These are phyloP conservation scores for Otis tarda DNA, from an alignment of 2,113 vertebrate genomes.

Conservation along the genomic window DNA sequence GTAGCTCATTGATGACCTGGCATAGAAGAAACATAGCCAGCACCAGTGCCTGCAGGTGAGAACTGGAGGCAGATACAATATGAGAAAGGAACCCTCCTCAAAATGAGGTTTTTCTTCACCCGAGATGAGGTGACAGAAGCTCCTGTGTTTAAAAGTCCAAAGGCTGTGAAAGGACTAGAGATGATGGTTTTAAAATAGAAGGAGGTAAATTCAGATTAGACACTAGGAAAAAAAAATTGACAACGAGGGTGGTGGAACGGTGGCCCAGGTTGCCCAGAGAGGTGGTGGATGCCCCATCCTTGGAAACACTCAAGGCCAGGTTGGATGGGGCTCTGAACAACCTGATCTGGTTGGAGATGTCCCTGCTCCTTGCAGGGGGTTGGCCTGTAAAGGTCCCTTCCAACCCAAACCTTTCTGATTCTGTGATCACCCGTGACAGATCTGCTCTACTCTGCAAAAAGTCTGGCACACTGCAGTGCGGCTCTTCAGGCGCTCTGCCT, in stretches of 20 bases:
- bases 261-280: too few relatives aligned
- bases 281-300: too few relatives aligned
- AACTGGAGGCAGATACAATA: not conserved
- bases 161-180: not conserved
- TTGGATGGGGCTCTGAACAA: too few relatives aligned
- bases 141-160: not conserved
- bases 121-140: not conserved
- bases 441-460: not conserved
- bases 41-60: not conserved
- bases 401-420: too few relatives aligned
- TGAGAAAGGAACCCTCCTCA: not conserved
- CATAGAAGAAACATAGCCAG: not conserved
- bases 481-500: not conserved
- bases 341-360: too few relatives aligned
- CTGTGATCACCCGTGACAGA: accelerated
- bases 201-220: too few relatives aligned
- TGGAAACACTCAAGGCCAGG: too few relatives aligned
- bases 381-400: too few relatives aligned
- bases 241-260: too few relatives aligned
- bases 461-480: not conserved
- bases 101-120: not conserved
- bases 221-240: too few relatives aligned
- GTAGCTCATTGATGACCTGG: not conserved
- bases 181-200: too few relatives aligned
- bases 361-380: too few relatives aligned